phyloP scores from a whole-genome alignment of 1,140 invertebrate species.

The Tribolium madens region DNA sequence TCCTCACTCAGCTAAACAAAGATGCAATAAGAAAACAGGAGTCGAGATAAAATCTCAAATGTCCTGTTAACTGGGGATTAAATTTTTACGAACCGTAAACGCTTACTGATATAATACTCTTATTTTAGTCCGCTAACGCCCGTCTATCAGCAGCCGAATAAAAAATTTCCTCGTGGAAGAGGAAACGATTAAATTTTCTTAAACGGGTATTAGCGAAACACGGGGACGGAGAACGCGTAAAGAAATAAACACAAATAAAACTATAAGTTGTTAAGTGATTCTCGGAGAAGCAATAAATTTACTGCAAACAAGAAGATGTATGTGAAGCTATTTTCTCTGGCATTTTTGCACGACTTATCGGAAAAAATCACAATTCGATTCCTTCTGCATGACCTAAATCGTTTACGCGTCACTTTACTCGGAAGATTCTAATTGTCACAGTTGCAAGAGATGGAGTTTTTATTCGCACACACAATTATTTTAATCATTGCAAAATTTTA shows the following conservation, averaged over 20 bases:
- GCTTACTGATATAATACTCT: slow-evolving; percentile 5
- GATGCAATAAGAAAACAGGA: slow-evolving; percentile 24
- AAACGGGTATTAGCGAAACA: not conserved
- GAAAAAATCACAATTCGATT: slow-evolving; percentile 11
- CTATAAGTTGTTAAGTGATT: slow-evolving; percentile 25
- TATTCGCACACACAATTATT: not conserved
- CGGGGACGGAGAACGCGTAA: slow-evolving; percentile 2
- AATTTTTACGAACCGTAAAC: slow-evolving; percentile 32
- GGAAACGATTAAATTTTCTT: slow-evolving; percentile 11
- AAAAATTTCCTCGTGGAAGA: not conserved
- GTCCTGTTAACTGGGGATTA: slow-evolving; percentile 32
- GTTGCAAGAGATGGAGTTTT: not conserved
- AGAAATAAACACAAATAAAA: slow-evolving; percentile 32
- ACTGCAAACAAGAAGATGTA: slow-evolving; percentile 36
- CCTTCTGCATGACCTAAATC: slow-evolving; percentile 10
- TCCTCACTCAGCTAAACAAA: slow-evolving; percentile 24
- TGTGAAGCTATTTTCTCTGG: slow-evolving; percentile 27
- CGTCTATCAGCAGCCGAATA: not conserved
- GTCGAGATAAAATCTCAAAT: slow-evolving; percentile 26
- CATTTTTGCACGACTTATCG: slow-evolving; percentile 21
- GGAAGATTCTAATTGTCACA: not conserved
- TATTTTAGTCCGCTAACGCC: not conserved
- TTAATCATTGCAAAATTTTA: not conserved
- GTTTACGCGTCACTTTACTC: not conserved
- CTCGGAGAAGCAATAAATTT: slow-evolving; percentile 35